These are phyloP conservation scores for Stichodactyla helianthus DNA, from an alignment of 64 coral and sea anemone species.

Conservation along the genomic window DNA sequence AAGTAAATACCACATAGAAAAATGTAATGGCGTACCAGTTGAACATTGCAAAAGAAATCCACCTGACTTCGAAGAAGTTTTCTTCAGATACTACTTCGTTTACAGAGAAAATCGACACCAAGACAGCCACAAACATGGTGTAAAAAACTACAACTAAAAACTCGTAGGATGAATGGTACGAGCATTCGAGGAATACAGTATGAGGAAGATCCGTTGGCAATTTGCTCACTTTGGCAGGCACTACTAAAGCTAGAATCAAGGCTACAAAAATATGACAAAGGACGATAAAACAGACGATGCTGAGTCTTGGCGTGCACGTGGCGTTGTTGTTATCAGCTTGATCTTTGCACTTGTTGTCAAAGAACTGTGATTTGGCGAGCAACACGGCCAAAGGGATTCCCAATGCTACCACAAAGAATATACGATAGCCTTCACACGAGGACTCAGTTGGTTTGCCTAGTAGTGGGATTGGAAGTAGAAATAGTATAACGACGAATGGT, in stretches of 20 bases:
- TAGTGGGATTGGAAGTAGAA: conserved; percentile 73
- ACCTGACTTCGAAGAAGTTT: conserved; percentile 92
- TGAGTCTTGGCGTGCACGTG: conserved; percentile 56
- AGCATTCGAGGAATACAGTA: conserved; percentile 86
- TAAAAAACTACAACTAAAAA: conserved; percentile 74
- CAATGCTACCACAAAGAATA: conserved; percentile 69
- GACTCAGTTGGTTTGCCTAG: conserved; percentile 69
- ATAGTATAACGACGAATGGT: conserved; percentile 77
- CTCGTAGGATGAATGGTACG: conserved; percentile 63
- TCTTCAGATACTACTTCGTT: conserved; percentile 62
- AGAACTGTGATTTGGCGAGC: conserved; percentile 52
- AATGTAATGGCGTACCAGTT: conserved; percentile 80
- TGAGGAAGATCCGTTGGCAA: conserved; percentile 48
- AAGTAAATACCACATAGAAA: conserved; percentile 65
- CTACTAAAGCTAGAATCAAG: conserved; percentile 43
- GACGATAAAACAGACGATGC: conserved; percentile 48
- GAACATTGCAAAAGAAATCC: conserved; percentile 82
- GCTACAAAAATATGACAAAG: conserved; percentile 59
- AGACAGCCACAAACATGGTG: conserved; percentile 55
- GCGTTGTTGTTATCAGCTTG: conserved; percentile 46
- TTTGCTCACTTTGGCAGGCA: conserved; percentile 59
- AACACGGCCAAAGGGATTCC: conserved; percentile 81
- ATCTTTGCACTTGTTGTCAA: conserved; percentile 72
- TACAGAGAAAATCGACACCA: conserved; percentile 65
- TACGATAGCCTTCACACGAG: conserved; percentile 80